Evolutionary conservation across 2,797 vertebrate species (phyloP).

Genomic region (Takifugu ocellatus): DNA sequence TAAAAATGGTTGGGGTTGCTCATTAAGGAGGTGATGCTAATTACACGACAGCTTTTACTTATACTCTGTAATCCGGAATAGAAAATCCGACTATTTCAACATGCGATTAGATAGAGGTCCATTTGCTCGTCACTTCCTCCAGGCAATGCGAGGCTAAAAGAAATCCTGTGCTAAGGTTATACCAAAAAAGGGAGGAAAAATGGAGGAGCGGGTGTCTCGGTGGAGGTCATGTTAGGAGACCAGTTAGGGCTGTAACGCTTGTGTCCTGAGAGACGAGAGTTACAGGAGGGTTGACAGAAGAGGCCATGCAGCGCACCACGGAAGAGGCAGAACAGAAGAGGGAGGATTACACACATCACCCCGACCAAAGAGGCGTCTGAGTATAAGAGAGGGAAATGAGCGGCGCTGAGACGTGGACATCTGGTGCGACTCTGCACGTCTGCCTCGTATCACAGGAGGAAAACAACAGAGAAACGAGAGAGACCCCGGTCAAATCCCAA

Average conservation of each 20-base stretch:
- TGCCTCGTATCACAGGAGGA: constrained; percentile 10
- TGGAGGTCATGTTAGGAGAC: too few relatives aligned
- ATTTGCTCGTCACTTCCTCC: not conserved
- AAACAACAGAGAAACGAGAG: not conserved
- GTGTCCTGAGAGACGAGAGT: too few relatives aligned
- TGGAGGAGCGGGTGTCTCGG: not conserved
- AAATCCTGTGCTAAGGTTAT: constrained; percentile 23
- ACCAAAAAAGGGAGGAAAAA: not conserved
- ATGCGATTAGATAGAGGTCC: constrained; percentile 52
- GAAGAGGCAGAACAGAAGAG: not conserved
- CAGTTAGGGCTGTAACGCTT: too few relatives aligned
- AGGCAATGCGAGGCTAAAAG: constrained; percentile 30
- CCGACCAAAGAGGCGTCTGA: not conserved
- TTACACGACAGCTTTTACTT: too few relatives aligned
- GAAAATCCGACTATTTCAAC: constrained; percentile 5
- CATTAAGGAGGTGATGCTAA: too few relatives aligned
- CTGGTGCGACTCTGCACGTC: constrained; percentile 14
- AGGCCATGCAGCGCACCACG: constrained; percentile 12
- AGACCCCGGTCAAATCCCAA: not conserved
- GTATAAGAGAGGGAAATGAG: constrained; percentile 5
- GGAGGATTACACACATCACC: not conserved
- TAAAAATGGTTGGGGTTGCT: not conserved
- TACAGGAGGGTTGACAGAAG: constrained; percentile 6
- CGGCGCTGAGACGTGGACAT: constrained; percentile 20
- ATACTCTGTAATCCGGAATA: too few relatives aligned